phyloP scores from a whole-genome alignment of 2,113 vertebrate genomes.

The Protomyctophum bolini region DNA sequence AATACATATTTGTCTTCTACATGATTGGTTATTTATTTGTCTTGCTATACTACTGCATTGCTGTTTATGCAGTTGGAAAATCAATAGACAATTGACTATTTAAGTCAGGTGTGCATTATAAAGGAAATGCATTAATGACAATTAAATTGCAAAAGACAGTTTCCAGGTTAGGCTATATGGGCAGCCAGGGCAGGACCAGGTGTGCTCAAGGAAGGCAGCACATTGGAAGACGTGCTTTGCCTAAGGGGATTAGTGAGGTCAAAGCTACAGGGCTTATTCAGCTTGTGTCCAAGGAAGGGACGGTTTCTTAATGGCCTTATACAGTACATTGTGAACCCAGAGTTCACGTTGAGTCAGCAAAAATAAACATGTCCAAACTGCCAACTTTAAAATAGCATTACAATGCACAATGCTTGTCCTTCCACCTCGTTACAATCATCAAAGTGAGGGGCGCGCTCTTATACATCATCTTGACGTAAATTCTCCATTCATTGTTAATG shows the following conservation, averaged over 20 bases:
- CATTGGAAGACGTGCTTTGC: conserved; percentile 75
- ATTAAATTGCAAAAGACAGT: conserved; percentile 9
- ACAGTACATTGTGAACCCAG: conserved; percentile 38
- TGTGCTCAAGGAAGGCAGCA: conserved; percentile 58
- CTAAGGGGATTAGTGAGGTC: conserved; percentile 79
- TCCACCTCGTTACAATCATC: conserved; percentile 18
- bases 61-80: too few relatives aligned
- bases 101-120: too few relatives aligned
- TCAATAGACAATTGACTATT: too few relatives aligned
- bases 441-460: not conserved
- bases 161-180: not conserved
- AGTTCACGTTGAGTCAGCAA: conserved; percentile 66
- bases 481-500: too few relatives aligned
- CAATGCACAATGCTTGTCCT: not conserved
- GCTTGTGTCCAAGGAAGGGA: conserved; percentile 33
- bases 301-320: conserved; percentile 69
- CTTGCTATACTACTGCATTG: too few relatives aligned
- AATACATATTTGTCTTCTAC: too few relatives aligned
- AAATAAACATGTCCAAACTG: conserved; percentile 14
- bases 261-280: conserved; percentile 74
- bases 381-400: not conserved
- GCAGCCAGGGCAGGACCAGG: conserved; percentile 36
- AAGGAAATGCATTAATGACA: conserved; percentile 29
- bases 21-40: too few relatives aligned
- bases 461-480: too few relatives aligned